These are phyloP conservation scores for Mythimna lalbum DNA, from an alignment of 2,888 invertebrate species.

Conservation along the genomic window DNA sequence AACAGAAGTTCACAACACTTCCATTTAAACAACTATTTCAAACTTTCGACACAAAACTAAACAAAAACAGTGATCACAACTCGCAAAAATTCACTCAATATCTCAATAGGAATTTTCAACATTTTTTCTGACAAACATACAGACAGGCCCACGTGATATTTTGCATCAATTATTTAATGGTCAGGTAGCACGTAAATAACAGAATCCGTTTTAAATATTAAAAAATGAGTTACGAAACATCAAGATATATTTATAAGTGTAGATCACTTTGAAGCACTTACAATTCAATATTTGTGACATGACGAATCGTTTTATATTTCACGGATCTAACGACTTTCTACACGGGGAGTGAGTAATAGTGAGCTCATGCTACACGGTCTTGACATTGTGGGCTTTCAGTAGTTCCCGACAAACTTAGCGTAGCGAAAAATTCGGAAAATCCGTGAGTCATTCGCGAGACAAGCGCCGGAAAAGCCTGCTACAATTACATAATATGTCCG, in stretches of 20 bases:
- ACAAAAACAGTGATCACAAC: constrained; percentile 24
- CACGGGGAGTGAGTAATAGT: constrained; percentile 80
- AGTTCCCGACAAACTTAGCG: constrained; percentile 55
- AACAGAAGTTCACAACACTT: constrained; percentile 22
- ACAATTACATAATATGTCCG: constrained; percentile 77
- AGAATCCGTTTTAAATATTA: constrained; percentile 49
- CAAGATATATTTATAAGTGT: constrained; percentile 52
- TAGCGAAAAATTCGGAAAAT: constrained; percentile 85
- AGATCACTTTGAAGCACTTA: constrained; percentile 65
- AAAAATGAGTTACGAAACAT: constrained; percentile 57
- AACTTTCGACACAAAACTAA: constrained; percentile 42
- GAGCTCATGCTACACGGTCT: constrained; percentile 73
- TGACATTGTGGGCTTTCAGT: constrained; percentile 82
- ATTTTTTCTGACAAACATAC: constrained; percentile 51
- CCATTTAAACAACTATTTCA: constrained; percentile 40
- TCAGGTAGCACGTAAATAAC: constrained; percentile 56
- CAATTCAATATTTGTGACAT: constrained; percentile 69
- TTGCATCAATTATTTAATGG: constrained; percentile 64
- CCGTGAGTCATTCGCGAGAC: constrained; percentile 84
- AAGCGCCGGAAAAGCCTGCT: constrained; percentile 83
- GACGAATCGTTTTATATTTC: constrained; percentile 75
- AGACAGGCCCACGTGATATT: constrained; percentile 45
- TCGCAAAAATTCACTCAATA: constrained; percentile 22
- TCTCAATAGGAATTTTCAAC: constrained; percentile 32
- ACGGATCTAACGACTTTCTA: constrained; percentile 79